Evolutionary conservation across 2,113 vertebrate genomes (phyloP), one percentile per base, ranked within the genome.

Genomic region (Pao palembangensis): DNA sequence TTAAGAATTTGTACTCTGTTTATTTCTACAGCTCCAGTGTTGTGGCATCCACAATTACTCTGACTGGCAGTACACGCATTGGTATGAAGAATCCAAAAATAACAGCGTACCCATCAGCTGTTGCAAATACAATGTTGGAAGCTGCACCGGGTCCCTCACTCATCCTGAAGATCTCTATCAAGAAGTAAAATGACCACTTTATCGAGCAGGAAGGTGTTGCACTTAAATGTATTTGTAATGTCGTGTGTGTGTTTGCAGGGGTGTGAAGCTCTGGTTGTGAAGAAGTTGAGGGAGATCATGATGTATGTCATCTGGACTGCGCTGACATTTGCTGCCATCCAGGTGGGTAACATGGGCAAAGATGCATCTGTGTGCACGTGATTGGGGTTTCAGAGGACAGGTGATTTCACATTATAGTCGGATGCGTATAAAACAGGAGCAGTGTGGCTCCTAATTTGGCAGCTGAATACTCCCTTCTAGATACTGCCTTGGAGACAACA

Each of bases 251-350:
- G 16, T 58, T 28, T 64, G 17, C 31, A 98, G 96, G 96, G 96
- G 0, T 98, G 96, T 76, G 92, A 98, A 79, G 96, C 88, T 67
- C 83, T 98, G 20, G 94, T 98, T 73, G 96, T 98, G 69, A 95
- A 96, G 89, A 98, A 94, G 73, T 84, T 98, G 44, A 94, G 97
- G 54, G 95, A 98, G 77, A 98, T 98, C 58, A 96, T 98, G 95
- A 98, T 98, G 95, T 96, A 95, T 31, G 94, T 98, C 57, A 96
- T 98, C 86, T 96, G 93, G 92, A 94, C 94, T 31, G 95, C 95
- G 0, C 71, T 98, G 85, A 94, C 91, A 2, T 98, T 98, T 82
- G 94, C 96, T 74, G 90, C 91, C 47, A 94, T 98, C 80, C 96
- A 98, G 95, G 96, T 98, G 87, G 57, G 71, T 65, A 85, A 81